These are phyloP conservation scores for Fregata magnificens DNA, from an alignment of 2,113 vertebrate species.

Conservation along the genomic window DNA sequence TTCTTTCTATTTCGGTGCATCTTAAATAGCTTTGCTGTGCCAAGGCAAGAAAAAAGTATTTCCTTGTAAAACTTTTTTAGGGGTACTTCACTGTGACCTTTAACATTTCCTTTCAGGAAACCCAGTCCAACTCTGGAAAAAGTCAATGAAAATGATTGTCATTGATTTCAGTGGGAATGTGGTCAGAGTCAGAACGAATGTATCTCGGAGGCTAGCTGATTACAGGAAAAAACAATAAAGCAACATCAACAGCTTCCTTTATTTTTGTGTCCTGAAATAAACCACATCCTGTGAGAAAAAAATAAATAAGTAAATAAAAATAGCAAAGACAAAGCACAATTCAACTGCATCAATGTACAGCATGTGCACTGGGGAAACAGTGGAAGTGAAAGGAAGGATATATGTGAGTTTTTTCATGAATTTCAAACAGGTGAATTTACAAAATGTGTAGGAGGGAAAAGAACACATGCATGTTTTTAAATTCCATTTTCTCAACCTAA, in stretches of 20 bases:
- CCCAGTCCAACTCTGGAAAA: background rate
- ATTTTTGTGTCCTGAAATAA: conserved; percentile 42
- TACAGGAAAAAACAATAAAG: background rate
- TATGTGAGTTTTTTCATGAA: background rate
- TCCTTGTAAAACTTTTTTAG: background rate
- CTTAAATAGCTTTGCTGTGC: background rate
- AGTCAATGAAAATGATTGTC: conserved; percentile 22
- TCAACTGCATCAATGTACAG: conserved; percentile 27
- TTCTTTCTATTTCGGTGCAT: background rate
- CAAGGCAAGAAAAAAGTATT: background rate
- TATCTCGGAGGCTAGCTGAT: background rate
- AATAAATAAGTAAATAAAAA: background rate
- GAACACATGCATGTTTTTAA: conserved; percentile 73
- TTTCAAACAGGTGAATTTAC: conserved; percentile 12
- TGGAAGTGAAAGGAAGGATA: conserved; percentile 9
- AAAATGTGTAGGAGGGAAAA: conserved; percentile 24
- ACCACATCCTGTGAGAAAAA: background rate
- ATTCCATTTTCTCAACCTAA: conserved; percentile 56
- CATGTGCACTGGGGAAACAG: background rate
- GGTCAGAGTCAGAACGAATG: background rate
- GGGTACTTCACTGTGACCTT: conserved; percentile 1
- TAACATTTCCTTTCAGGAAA: background rate
- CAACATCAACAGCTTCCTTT: conserved; percentile 10
- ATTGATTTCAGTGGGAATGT: conserved; percentile 6
- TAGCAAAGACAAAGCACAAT: conserved; percentile 10